A percentile compares a stretch with the other conserved stretches of the same genome.
Conservation (phyloP, 53 echinoderm and acorn worm species). For the Holothuria leucospilota region DNA sequence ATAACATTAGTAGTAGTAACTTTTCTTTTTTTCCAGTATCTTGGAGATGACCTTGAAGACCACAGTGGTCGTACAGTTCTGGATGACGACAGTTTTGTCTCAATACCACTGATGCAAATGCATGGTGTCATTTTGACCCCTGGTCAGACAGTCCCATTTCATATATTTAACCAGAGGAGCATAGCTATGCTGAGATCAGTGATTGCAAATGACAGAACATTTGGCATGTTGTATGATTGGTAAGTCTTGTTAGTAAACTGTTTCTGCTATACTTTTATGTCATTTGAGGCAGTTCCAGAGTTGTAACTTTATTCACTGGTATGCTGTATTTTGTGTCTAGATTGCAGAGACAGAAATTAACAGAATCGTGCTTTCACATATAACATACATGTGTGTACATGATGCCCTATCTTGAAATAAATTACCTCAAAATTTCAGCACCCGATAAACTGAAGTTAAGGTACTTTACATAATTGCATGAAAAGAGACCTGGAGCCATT, state of each 20-base stretch:
- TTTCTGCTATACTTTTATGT: no score
- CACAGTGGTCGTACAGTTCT: constrained; percentile 96
- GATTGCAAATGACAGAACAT: constrained; percentile 91
- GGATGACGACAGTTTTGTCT: constrained; percentile 89
- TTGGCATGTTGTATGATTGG: constrained; percentile 92
- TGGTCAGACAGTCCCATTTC: constrained; percentile 92
- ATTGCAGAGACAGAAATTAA: no score
- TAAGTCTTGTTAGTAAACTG: constrained; percentile 15
- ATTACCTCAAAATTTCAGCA: no score
- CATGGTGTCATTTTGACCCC: constrained; percentile 89
- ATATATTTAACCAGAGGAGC: constrained; percentile 88
- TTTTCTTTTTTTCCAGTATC: constrained; percentile 63
- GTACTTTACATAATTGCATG: no score
- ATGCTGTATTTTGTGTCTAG: no score
- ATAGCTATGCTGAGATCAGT: constrained; percentile 93
- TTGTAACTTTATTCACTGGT: no score
- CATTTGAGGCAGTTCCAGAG: neutral
- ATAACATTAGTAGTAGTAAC: no score
- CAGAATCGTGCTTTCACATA: no score
- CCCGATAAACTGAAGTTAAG: no score
- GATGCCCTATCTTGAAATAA: no score
- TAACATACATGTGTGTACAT: no score
- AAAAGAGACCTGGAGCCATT: no score
- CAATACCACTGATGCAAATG: constrained; percentile 82
- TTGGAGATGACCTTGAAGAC: constrained; percentile 92